Base-by-base conservation (phyloP, 2,888 invertebrate genomes). In the Eilema griseolum region DNA sequence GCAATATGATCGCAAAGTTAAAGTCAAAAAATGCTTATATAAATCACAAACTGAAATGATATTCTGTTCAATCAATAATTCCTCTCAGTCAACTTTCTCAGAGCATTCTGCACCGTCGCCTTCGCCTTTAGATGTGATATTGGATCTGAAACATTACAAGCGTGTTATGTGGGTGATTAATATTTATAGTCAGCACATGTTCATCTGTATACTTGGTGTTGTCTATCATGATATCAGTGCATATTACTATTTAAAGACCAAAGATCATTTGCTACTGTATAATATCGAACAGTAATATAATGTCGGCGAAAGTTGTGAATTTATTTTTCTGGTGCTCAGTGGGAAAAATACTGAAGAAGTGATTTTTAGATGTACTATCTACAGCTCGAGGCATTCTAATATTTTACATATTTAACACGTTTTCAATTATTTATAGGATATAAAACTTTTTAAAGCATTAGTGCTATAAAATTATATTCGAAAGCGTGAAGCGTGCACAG, bases 401-500 rank as follows among this genome's bases (percentile, higher is more conserved):
- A 83, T 79, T 85, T 78, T 87, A 85, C 87, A 87, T 74, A 82
- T 84, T 80, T 84, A 75, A 79, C 79, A 84, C 77, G 77, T 78
- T 76, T 79, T 80, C 78, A 77, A 84, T 80, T 85, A 85, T 82
- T 78, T 88, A 88, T 78, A 86, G 83, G 86, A 84, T 83, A 85
- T 85, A 85, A 86, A 88, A 89, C 88, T 86, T 86, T 88, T 88
- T 85, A 85, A 93, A 90, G 93, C 93, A 95, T 95, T 95, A 95
- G 95, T 95, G 94, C 89, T 88, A 88, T 89, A 91, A 91, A 88
- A 86, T 90, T 90, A 91, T 90, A 92, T 90, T 90, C 87, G 87
- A 89, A 95, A 95, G 95, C 95, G 84, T 92, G 90, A 95, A 94
- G 94, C 95, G 95, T 95, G 95, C 95, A 94, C 90, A 92, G 89